Percentiles rank a stretch among this genome's conserved stretches.
Evolutionary conservation across 23 tunicate genomes (phyloP).

Genomic region (Phallusia fumigata): DNA sequence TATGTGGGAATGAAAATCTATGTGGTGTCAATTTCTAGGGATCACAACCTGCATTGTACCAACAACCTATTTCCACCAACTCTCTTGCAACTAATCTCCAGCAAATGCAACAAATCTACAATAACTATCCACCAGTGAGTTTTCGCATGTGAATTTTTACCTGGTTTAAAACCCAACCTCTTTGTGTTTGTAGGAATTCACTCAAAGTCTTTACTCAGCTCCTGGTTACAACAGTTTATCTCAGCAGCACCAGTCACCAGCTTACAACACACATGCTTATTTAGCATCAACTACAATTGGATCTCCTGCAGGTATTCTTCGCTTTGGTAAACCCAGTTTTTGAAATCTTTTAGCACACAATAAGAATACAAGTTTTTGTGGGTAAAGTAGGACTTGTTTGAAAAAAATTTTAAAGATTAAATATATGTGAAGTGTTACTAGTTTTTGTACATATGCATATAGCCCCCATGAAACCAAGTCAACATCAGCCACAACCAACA

Average conservation of each 20-base stretch:
- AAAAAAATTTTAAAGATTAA: too few relatives aligned
- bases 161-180: neutral
- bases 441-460: neutral
- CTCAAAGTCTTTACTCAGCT: conserved; percentile 17
- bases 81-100: conserved; percentile 81
- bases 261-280: neutral
- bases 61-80: conserved; percentile 78
- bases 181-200: conserved; percentile 7
- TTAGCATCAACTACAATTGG: conserved; percentile 31
- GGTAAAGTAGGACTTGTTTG: too few relatives aligned
- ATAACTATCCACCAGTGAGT: conserved; percentile 61
- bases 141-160: neutral
- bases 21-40: neutral
- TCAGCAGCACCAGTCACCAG: conserved; percentile 23
- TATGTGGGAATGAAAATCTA: neutral
- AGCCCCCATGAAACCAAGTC: neutral
- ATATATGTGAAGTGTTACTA: neutral
- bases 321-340: neutral
- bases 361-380: too few relatives aligned
- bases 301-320: conserved; percentile 46
- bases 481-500: too few relatives aligned
- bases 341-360: too few relatives aligned
- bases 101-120: conserved; percentile 86
- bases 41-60: conserved; percentile 18
- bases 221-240: conserved; percentile 21